phyloP scores from a whole-genome alignment of 2,888 invertebrate species.

The Belgica antarctica region DNA sequence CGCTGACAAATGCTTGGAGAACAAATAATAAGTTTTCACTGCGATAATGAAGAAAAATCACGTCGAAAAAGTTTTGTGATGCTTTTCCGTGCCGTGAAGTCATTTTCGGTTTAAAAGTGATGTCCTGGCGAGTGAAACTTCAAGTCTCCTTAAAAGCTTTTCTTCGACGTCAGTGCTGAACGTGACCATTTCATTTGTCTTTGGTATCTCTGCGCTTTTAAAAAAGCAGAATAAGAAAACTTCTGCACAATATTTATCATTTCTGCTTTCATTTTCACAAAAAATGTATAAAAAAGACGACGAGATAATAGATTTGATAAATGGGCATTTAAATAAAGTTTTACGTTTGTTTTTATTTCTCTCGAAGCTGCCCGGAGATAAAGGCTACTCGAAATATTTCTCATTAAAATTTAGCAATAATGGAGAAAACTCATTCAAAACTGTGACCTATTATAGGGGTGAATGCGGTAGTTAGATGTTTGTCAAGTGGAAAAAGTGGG shows the following conservation, averaged over 20 bases:
- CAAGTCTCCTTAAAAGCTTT: too few relatives aligned
- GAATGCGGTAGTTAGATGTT: too few relatives aligned
- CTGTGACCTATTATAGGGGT: not conserved
- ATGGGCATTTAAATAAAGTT: not conserved
- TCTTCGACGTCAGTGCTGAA: too few relatives aligned
- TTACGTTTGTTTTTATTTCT: not conserved
- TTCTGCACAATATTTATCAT: not conserved
- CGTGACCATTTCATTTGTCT: too few relatives aligned
- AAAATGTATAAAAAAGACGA: not conserved
- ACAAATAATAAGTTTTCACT: slow-evolving; percentile 28
- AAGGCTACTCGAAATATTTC: not conserved
- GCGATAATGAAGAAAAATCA: slow-evolving; percentile 27
- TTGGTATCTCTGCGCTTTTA: too few relatives aligned
- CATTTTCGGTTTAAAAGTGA: too few relatives aligned
- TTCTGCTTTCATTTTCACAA: not conserved
- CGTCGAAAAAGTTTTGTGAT: not conserved
- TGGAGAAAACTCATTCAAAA: not conserved
- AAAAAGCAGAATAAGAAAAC: too few relatives aligned
- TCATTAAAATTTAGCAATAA: slow-evolving; percentile 2
- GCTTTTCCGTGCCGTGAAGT: not conserved
- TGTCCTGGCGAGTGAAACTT: too few relatives aligned
- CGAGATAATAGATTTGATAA: slow-evolving; percentile 11
- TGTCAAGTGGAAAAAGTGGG: too few relatives aligned
- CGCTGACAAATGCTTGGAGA: slow-evolving; percentile 3
- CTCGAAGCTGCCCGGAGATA: not conserved